Percentiles rank a stretch among this genome's conserved stretches.
Evolutionary conservation across 2,113 vertebrate genomes (phyloP).

Genomic region (Stomatorhinus ivindoensis): DNA sequence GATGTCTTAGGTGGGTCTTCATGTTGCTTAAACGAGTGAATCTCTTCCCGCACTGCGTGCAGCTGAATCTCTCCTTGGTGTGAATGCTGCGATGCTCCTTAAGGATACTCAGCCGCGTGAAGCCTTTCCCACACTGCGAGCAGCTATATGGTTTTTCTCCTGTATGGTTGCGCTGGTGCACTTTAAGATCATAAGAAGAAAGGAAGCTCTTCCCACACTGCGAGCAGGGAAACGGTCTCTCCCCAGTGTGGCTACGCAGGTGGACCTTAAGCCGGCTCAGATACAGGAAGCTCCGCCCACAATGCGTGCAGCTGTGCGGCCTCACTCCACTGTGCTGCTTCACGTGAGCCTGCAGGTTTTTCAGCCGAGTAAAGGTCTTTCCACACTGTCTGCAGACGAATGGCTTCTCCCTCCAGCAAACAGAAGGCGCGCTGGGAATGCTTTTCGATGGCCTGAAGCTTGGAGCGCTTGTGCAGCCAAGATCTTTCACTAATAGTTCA

Average conservation of each 20-base stretch:
- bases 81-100: conserved; percentile 66
- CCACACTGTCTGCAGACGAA: conserved; percentile 60
- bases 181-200: conserved; percentile 48
- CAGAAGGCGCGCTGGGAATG: conserved; percentile 40
- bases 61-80: conserved; percentile 71
- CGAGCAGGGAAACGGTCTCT: conserved; percentile 47
- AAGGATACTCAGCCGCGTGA: conserved; percentile 50
- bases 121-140: conserved; percentile 54
- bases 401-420: conserved; percentile 57
- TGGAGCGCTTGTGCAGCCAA: not conserved
- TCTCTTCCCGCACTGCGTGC: conserved; percentile 64
- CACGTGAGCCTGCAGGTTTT: conserved; percentile 62
- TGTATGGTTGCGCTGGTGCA: conserved; percentile 55
- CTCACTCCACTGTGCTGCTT: conserved; percentile 62
- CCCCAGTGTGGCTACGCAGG: conserved; percentile 34
- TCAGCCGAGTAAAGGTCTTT: conserved; percentile 61
- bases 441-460: not conserved
- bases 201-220: conserved; percentile 55
- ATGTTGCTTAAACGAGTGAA: conserved; percentile 65
- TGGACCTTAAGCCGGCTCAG: conserved; percentile 12
- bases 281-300: conserved; percentile 54
- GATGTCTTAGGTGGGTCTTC: conserved; percentile 65
- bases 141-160: conserved; percentile 55
- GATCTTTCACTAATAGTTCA: not conserved
- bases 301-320: conserved; percentile 59